Percentiles rank a stretch among this genome's conserved stretches.
Evolutionary conservation across 2,797 vertebrate genomes (phyloP).

Genomic region (Pseudochromis fuscus): DNA sequence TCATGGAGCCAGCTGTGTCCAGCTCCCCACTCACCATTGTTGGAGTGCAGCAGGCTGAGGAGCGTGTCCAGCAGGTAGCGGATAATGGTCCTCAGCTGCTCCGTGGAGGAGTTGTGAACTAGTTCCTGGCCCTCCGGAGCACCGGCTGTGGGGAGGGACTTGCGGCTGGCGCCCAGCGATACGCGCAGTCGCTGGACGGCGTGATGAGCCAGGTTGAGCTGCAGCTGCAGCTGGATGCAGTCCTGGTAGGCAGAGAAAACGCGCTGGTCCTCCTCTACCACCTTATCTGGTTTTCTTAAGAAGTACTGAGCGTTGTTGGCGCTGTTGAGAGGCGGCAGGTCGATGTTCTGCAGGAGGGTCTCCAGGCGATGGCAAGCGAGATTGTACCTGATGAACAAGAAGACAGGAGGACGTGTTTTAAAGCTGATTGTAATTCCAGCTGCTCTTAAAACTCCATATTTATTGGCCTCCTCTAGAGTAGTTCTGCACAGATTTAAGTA

Average conservation of each 20-base stretch:
- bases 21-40: constrained; percentile 88
- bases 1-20: neutral
- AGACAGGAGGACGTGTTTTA: neutral
- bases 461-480: no score
- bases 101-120: constrained; percentile 94
- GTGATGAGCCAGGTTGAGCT: constrained; percentile 97
- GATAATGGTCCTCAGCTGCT: constrained; percentile 97
- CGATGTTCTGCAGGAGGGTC: constrained; percentile 97
- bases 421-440: neutral
- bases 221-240: constrained; percentile 97
- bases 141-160: constrained; percentile 80
- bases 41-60: constrained; percentile 95
- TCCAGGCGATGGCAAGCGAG: constrained; percentile 97
- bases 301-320: constrained; percentile 99
- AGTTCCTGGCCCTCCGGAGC: constrained; percentile 85
- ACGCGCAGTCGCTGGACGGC: constrained; percentile 95
- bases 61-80: constrained; percentile 97
- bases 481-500: no score
- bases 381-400: constrained; percentile 88
- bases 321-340: constrained; percentile 97
- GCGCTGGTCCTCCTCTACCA: constrained; percentile 96
- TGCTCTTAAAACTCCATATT: no score
- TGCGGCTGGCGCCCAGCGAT: constrained; percentile 92
- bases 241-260: constrained; percentile 99
- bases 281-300: constrained; percentile 97